phyloP scores from a whole-genome alignment of 2,113 vertebrate genomes.

The Sinocyclocheilus anophthalmus region DNA sequence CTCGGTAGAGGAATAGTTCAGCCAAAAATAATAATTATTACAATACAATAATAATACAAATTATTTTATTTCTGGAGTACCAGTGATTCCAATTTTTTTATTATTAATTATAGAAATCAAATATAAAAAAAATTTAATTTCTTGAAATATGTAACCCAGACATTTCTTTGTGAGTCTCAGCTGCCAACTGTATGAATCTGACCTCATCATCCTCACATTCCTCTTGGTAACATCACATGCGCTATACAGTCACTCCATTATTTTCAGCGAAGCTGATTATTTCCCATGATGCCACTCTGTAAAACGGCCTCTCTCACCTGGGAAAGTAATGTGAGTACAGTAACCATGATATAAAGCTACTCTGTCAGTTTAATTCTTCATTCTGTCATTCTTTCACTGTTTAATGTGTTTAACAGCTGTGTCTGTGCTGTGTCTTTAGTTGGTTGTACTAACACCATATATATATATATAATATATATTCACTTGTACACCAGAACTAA shows the following conservation, averaged over 20 bases:
- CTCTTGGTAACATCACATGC: not conserved
- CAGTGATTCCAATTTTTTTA: no score
- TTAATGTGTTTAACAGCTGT: slow-evolving; percentile 14
- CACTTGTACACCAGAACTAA: no score
- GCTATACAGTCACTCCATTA: not conserved
- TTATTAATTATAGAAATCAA: no score
- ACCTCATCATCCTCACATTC: not conserved
- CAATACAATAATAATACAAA: no score
- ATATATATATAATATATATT: not conserved
- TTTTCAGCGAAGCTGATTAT: not conserved
- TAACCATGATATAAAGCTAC: slow-evolving; percentile 2
- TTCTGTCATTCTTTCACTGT: slow-evolving; percentile 2
- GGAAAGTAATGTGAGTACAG: slow-evolving; percentile 22
- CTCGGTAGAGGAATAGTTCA: not conserved
- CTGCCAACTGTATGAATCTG: not conserved
- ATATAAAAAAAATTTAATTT: no score
- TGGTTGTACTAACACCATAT: not conserved
- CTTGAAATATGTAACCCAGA: not conserved
- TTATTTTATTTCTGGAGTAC: no score
- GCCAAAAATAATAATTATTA: not conserved
- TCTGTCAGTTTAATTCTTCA: not conserved
- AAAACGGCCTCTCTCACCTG: not conserved
- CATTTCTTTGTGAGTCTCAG: not conserved
- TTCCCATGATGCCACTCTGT: not conserved
- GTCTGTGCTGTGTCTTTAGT: not conserved